Evolutionary conservation across 1,140 invertebrate genomes (phyloP).

Genomic region (Drosophila hydei): DNA sequence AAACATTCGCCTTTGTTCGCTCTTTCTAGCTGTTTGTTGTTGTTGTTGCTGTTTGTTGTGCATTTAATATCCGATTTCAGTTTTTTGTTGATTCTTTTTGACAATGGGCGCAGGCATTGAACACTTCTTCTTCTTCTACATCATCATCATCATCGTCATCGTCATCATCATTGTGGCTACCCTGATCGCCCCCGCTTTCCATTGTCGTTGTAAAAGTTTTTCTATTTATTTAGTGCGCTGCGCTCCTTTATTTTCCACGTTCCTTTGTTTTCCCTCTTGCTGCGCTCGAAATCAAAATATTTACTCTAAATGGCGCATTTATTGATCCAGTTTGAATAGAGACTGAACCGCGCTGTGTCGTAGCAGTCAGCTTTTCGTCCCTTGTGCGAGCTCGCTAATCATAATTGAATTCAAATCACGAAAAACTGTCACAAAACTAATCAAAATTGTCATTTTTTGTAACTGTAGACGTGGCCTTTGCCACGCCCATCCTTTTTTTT

Average conservation of each 20-base stretch:
- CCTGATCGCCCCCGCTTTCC: constrained; percentile 8
- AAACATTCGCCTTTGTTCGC: constrained; percentile 47
- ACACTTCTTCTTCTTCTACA: constrained; percentile 22
- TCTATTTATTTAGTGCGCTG: constrained; percentile 69
- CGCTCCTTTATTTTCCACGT: constrained; percentile 26
- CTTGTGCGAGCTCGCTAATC: not conserved
- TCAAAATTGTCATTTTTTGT: constrained; percentile 71
- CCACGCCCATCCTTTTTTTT: constrained; percentile 4
- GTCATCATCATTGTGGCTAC: not conserved
- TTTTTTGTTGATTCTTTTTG: constrained; percentile 63
- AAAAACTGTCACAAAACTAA: constrained; percentile 80
- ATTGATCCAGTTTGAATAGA: constrained; percentile 46
- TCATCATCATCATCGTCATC: not conserved
- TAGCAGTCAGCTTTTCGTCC: constrained; percentile 30
- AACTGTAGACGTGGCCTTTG: constrained; percentile 32
- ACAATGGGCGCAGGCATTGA: constrained; percentile 57
- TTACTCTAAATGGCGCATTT: constrained; percentile 71
- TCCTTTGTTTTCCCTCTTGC: constrained; percentile 54
- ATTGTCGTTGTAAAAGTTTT: constrained; percentile 61
- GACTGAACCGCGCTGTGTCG: not conserved
- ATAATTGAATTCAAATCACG: constrained; percentile 79
- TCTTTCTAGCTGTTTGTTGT: constrained; percentile 32
- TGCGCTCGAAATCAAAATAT: constrained; percentile 69
- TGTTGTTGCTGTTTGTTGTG: constrained; percentile 49
- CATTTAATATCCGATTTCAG: constrained; percentile 82